phyloP scores from a whole-genome alignment of 1,140 invertebrate genomes.

The Nebria ingens region DNA sequence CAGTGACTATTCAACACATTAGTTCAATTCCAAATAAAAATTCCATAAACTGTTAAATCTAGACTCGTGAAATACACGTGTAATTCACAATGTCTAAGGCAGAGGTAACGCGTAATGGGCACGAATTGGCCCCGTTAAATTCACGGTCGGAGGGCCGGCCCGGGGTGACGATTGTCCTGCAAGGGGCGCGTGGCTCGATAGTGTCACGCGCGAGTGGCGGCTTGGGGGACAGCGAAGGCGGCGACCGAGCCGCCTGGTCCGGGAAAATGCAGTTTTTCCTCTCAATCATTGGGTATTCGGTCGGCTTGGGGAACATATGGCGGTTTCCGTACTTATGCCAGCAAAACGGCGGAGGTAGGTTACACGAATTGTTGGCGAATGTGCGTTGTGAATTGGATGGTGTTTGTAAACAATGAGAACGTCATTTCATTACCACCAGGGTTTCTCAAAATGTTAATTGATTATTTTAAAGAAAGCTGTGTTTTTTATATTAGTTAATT shows the following conservation, averaged over 20 bases:
- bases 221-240: constrained; percentile 37
- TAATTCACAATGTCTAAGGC: constrained; percentile 20
- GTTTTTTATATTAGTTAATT: too few species aligned
- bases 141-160: constrained; percentile 40
- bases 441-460: too few species aligned
- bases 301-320: constrained; percentile 90
- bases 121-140: constrained; percentile 68
- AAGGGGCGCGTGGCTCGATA: constrained; percentile 40
- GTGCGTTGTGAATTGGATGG: too few species aligned
- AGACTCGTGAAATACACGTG: too few species aligned
- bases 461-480: too few species aligned
- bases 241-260: constrained; percentile 65
- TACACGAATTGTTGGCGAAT: too few species aligned
- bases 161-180: constrained; percentile 54
- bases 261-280: constrained; percentile 85
- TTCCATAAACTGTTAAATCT: too few species aligned
- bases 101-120: constrained; percentile 50
- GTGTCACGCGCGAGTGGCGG: constrained; percentile 32
- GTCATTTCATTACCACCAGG: too few species aligned
- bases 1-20: too few species aligned
- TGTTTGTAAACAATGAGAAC: too few species aligned
- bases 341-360: constrained; percentile 87
- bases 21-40: too few species aligned
- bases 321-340: constrained; percentile 91
- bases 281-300: constrained; percentile 81